Percentiles rank a stretch among this genome's conserved stretches.
phyloP scores from a whole-genome alignment of 2,888 invertebrate genomes.

The Stenoptilia bipunctidactyla region DNA sequence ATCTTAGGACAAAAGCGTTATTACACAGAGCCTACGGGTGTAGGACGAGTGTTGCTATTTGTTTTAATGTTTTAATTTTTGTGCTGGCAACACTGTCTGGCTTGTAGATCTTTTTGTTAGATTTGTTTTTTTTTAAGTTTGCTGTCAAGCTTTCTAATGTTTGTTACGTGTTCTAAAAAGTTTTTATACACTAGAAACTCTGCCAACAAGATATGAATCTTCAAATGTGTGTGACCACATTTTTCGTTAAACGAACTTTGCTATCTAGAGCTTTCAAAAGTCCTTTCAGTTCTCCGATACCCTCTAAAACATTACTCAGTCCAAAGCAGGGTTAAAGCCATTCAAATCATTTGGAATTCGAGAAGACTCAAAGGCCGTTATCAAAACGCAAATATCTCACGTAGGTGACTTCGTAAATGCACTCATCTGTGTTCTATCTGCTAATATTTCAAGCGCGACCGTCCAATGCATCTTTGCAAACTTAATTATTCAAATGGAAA shows the following conservation, averaged over 20 bases:
- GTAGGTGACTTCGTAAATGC: constrained; percentile 43
- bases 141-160: too few relatives aligned
- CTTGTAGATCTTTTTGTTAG: background rate
- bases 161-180: too few relatives aligned
- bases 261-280: background rate
- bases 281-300: background rate
- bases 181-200: too few relatives aligned
- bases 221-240: too few relatives aligned
- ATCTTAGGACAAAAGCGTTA: constrained; percentile 67
- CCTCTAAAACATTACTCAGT: background rate
- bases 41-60: constrained; percentile 55
- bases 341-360: constrained; percentile 4
- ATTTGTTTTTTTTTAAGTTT: too few relatives aligned
- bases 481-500: too few relatives aligned
- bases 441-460: constrained; percentile 59
- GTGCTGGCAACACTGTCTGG: constrained; percentile 31
- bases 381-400: constrained; percentile 50
- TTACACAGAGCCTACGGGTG: constrained; percentile 49
- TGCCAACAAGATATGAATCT: too few relatives aligned
- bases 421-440: constrained; percentile 49
- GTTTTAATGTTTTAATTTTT: constrained; percentile 64
- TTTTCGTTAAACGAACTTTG: too few relatives aligned
- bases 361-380: constrained; percentile 42
- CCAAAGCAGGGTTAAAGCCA: constrained; percentile 7
- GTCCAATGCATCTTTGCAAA: constrained; percentile 26